These are phyloP conservation scores for Seriola rivoliana DNA, from an alignment of 2,113 vertebrate genomes.

Conservation along the genomic window DNA sequence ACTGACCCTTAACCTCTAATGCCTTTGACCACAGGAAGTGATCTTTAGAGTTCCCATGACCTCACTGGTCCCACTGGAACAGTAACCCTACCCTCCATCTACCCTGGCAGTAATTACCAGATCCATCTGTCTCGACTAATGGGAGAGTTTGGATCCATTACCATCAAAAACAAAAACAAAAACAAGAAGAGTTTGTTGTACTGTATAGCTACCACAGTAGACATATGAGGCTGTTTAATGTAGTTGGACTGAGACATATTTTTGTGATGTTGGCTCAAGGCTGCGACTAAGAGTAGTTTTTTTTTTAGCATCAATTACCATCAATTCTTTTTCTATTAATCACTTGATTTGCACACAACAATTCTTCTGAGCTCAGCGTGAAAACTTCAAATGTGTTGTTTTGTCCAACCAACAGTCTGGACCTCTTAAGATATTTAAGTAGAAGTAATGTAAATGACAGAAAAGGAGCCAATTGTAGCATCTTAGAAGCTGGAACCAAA, in stretches of 20 bases:
- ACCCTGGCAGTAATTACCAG: conserved; percentile 15
- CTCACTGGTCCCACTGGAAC: conserved; percentile 25
- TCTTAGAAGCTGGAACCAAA: no score
- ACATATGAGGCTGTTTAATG: background rate
- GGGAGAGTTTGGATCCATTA: background rate
- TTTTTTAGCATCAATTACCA: background rate
- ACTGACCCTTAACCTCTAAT: conserved; percentile 48
- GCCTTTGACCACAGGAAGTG: conserved; percentile 61
- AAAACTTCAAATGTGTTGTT: background rate
- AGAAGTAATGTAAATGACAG: background rate
- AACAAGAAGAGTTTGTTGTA: background rate
- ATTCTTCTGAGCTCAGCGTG: background rate
- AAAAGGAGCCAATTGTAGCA: background rate
- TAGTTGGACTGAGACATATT: background rate
- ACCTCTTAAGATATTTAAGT: no score
- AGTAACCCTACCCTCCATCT: conserved; percentile 27
- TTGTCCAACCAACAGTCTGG: no score
- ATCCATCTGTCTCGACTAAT: conserved; percentile 26
- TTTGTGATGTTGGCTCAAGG: background rate
- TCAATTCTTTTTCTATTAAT: no score
- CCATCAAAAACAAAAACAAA: background rate
- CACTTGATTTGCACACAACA: background rate
- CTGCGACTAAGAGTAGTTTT: background rate
- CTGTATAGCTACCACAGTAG: background rate
- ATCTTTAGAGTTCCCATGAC: conserved; percentile 61